phyloP scores from a whole-genome alignment of 2,113 vertebrate genomes.

The Pelobates fuscus region DNA sequence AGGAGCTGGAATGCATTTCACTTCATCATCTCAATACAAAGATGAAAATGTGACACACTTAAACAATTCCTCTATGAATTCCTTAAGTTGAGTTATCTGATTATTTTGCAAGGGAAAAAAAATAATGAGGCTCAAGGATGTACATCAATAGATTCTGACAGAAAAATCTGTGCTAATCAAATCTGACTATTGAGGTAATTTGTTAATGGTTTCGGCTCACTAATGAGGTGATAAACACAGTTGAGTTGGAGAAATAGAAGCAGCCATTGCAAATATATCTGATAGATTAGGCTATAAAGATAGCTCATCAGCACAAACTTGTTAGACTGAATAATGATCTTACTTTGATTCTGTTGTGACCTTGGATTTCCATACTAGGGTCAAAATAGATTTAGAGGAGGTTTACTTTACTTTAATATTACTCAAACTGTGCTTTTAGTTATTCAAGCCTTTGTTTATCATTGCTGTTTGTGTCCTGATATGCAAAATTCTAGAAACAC shows the following conservation, averaged over 20 bases:
- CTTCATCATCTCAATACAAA: not conserved
- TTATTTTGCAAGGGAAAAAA: too few species aligned
- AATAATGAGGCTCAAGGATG: slow-evolving; percentile 41
- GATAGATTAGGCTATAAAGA: slow-evolving; percentile 44
- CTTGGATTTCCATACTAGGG: slow-evolving; percentile 37
- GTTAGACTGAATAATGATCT: slow-evolving; percentile 51
- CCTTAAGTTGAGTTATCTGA: slow-evolving; percentile 3
- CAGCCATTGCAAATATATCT: slow-evolving; percentile 37
- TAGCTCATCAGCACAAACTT: slow-evolving; percentile 49
- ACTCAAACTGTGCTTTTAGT: slow-evolving; percentile 19
- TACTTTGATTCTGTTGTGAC: slow-evolving; percentile 47
- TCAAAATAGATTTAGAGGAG: slow-evolving; percentile 25
- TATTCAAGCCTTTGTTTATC: slow-evolving; percentile 28
- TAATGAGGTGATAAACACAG: slow-evolving; percentile 55
- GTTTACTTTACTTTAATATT: too few species aligned
- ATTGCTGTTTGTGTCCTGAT: too few species aligned
- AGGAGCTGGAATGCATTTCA: not conserved
- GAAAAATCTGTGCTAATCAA: slow-evolving; percentile 13
- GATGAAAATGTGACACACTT: not conserved
- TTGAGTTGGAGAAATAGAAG: slow-evolving; percentile 44
- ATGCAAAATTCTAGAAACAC: too few species aligned
- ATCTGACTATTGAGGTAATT: slow-evolving; percentile 26
- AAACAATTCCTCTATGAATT: not conserved
- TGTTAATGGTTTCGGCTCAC: slow-evolving; percentile 47
- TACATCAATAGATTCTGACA: slow-evolving; percentile 46